These are phyloP conservation scores for Limanda limanda DNA, from an alignment of 2,113 vertebrate genomes.

Conservation along the genomic window DNA sequence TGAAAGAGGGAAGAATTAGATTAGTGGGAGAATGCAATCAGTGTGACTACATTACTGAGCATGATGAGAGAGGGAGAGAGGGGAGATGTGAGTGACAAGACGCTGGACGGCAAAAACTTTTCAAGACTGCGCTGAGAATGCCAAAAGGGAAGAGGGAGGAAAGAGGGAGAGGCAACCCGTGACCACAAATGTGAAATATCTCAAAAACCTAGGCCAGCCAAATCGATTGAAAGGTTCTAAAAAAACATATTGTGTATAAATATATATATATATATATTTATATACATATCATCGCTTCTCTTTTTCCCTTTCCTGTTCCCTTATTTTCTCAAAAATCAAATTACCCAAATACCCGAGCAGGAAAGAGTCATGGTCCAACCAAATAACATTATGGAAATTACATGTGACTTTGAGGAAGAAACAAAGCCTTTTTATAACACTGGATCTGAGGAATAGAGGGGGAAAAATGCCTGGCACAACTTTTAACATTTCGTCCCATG, in stretches of 20 bases:
- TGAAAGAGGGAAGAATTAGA: conserved; percentile 75
- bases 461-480: conserved; percentile 20
- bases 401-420: conserved; percentile 56
- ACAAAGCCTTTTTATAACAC: conserved; percentile 33
- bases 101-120: conserved; percentile 64
- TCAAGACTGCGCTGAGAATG: conserved; percentile 32
- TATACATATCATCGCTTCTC: conserved; percentile 14
- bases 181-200: conserved; percentile 67
- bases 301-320: conserved; percentile 2
- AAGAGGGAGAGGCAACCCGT: conserved; percentile 22
- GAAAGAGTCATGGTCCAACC: conserved; percentile 46
- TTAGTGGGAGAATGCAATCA: conserved; percentile 77
- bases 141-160: conserved; percentile 1
- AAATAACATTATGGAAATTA: conserved; percentile 64
- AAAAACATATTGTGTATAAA: conserved; percentile 37
- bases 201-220: conserved; percentile 51
- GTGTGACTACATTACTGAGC: conserved; percentile 73
- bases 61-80: conserved; percentile 59
- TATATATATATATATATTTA: conserved; percentile 43
- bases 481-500: conserved; percentile 42
- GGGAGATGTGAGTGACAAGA: conserved; percentile 67
- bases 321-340: conserved; percentile 53
- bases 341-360: conserved; percentile 52
- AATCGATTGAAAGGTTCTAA: conserved; percentile 67
- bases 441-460: conserved; percentile 6